phyloP scores from a whole-genome alignment of 2,888 invertebrate species.

The Polydrusus cervinus region DNA sequence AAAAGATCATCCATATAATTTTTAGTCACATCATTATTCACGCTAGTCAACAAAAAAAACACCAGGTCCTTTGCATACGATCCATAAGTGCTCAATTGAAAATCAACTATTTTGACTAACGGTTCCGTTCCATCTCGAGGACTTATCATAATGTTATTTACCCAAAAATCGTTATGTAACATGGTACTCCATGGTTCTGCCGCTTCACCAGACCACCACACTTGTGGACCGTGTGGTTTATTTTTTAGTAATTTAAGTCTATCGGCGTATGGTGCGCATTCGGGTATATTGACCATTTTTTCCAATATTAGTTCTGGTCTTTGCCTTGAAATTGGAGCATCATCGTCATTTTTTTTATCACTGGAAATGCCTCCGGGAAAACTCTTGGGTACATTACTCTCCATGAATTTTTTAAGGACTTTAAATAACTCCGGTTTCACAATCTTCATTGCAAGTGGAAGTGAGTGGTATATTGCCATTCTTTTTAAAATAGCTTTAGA shows the following conservation, averaged over 20 bases:
- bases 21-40: slow-evolving; percentile 42
- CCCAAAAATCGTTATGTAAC: slow-evolving; percentile 75
- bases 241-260: slow-evolving; percentile 1
- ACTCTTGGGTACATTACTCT: background rate
- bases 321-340: slow-evolving; percentile 28
- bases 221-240: slow-evolving; percentile 21
- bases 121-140: slow-evolving; percentile 59
- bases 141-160: slow-evolving; percentile 75
- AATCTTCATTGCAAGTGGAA: slow-evolving; percentile 31
- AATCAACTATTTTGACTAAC: slow-evolving; percentile 61
- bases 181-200: slow-evolving; percentile 72
- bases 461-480: slow-evolving; percentile 34
- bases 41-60: slow-evolving; percentile 62
- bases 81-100: slow-evolving; percentile 59
- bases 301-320: slow-evolving; percentile 10
- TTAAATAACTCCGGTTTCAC: slow-evolving; percentile 38
- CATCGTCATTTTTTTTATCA: no score
- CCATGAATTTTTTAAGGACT: slow-evolving; percentile 23
- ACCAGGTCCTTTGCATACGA: slow-evolving; percentile 60
- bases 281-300: slow-evolving; percentile 16
- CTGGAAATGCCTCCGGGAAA: background rate
- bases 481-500: slow-evolving; percentile 38
- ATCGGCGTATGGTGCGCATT: slow-evolving; percentile 20
- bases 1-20: slow-evolving; percentile 49
- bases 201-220: no score